Percentiles rank a stretch among this genome's conserved stretches.
Evolutionary conservation across 2,797 vertebrate genomes (phyloP).

Genomic region (Intellagama lesueurii): DNA sequence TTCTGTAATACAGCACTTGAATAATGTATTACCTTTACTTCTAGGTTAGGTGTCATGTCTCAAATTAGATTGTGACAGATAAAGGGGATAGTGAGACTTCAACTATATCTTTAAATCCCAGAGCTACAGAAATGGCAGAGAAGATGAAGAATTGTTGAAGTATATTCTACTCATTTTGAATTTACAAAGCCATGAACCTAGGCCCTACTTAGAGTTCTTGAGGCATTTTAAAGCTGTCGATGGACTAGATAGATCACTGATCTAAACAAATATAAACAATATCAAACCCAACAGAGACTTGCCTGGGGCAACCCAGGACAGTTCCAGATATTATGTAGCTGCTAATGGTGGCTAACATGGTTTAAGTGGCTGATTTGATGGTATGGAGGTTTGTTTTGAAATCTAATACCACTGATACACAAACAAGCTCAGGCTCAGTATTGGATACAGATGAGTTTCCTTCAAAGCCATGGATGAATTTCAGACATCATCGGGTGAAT

Average conservation of each 20-base stretch:
- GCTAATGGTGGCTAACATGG: neutral
- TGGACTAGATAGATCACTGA: neutral
- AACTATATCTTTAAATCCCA: neutral
- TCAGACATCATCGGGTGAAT: neutral
- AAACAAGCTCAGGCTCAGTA: neutral
- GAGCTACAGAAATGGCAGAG: neutral
- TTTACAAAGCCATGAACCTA: neutral
- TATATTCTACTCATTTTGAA: neutral
- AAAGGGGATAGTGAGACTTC: constrained; percentile 9
- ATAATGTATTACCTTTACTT: constrained; percentile 34
- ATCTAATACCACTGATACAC: neutral
- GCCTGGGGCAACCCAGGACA: neutral
- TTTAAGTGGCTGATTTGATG: neutral
- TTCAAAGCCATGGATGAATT: neutral
- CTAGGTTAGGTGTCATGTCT: constrained; percentile 17
- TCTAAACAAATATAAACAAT: neutral
- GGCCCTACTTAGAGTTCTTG: neutral
- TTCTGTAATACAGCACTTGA: constrained; percentile 23
- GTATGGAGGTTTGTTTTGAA: too few species aligned
- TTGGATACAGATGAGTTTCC: too few species aligned
- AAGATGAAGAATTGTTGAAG: constrained; percentile 7
- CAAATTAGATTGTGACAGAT: constrained; percentile 28
- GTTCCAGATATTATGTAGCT: neutral
- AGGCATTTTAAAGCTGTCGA: neutral
- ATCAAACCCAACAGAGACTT: neutral